Conservation (phyloP, 2,888 invertebrate species). For the Tenthredo notha region DNA sequence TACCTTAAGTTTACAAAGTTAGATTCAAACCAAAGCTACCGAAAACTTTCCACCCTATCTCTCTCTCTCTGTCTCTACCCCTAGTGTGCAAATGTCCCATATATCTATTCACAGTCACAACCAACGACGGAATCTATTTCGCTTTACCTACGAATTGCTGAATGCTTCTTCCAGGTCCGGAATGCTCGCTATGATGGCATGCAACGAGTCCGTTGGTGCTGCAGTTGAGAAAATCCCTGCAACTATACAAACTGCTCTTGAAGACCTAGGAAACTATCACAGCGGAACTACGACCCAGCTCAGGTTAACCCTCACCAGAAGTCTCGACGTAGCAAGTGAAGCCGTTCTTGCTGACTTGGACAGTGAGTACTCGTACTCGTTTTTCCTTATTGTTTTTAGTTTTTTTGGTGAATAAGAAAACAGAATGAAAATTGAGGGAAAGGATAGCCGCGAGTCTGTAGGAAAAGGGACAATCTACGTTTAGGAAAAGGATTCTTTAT, state of each 20-base stretch:
- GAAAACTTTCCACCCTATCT: slow-evolving; percentile 27
- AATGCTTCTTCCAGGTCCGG: slow-evolving; percentile 78
- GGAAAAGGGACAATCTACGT: neutral
- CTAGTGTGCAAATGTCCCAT: neutral
- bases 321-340: slow-evolving; percentile 83
- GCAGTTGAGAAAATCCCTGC: slow-evolving; percentile 81
- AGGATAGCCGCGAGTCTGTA: neutral
- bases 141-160: slow-evolving; percentile 68
- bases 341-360: slow-evolving; percentile 83
- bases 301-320: slow-evolving; percentile 81
- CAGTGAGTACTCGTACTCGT: slow-evolving; percentile 78
- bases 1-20: slow-evolving; percentile 15
- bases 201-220: slow-evolving; percentile 82
- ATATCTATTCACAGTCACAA: neutral
- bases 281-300: slow-evolving; percentile 84
- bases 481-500: neutral
- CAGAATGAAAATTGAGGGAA: neutral
- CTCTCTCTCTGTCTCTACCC: too few relatives aligned
- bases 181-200: slow-evolving; percentile 82
- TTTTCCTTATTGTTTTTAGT: neutral
- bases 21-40: slow-evolving; percentile 28
- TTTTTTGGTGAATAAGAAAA: too few relatives aligned
- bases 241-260: slow-evolving; percentile 81
- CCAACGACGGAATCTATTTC: neutral
- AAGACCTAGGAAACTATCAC: slow-evolving; percentile 83